phyloP scores from a whole-genome alignment of 92 coral and sea anemone genomes.

The Palythoa heliodiscus region DNA sequence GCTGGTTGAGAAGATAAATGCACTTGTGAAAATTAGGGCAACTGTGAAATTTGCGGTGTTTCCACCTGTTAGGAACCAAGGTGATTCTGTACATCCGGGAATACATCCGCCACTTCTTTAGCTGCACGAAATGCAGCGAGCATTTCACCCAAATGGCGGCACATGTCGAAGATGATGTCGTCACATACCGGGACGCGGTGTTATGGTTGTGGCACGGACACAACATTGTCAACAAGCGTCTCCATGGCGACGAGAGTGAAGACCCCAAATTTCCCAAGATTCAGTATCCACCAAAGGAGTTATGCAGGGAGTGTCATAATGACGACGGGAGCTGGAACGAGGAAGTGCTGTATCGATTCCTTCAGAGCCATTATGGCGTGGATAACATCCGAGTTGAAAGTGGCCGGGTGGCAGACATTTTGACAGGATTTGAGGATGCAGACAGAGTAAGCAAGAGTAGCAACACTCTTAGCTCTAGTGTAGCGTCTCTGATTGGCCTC shows the following conservation, averaged over 20 bases:
- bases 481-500: constrained; percentile 69
- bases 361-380: constrained; percentile 87
- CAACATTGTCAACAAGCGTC: constrained; percentile 88
- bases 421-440: constrained; percentile 77
- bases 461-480: constrained; percentile 39
- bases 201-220: constrained; percentile 96
- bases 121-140: constrained; percentile 77
- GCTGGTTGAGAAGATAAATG: no score
- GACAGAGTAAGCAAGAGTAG: constrained; percentile 85
- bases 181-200: constrained; percentile 75
- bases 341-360: constrained; percentile 74
- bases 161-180: constrained; percentile 74
- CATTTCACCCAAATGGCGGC: constrained; percentile 85
- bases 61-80: constrained; percentile 9
- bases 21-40: no score
- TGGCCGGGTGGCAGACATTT: constrained; percentile 44
- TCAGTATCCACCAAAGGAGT: constrained; percentile 80
- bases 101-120: constrained; percentile 82
- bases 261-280: constrained; percentile 90
- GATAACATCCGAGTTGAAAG: constrained; percentile 82
- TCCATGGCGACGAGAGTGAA: constrained; percentile 83
- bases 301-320: constrained; percentile 78
- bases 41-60: neutral
- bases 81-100: constrained; percentile 73
- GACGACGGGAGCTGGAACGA: constrained; percentile 69